Percentiles rank a stretch among this genome's conserved stretches.
phyloP scores from a whole-genome alignment of 2,113 vertebrate genomes.

The Cyphotilapia sp. region DNA sequence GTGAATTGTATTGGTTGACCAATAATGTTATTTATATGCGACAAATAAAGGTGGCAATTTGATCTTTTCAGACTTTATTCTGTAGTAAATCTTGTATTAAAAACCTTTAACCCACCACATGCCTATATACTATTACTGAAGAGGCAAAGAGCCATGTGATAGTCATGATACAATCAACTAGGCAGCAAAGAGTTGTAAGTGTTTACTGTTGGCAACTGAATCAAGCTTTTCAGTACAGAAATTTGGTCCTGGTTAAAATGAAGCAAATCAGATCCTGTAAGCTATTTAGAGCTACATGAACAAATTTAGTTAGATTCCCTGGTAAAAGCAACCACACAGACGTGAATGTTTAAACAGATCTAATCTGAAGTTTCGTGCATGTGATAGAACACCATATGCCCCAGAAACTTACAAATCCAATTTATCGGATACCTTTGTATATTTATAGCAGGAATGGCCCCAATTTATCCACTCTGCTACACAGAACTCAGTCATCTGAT shows the following conservation, averaged over 20 bases:
- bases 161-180: background rate
- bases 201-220: background rate
- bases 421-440: background rate
- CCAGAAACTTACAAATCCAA: background rate
- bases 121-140: background rate
- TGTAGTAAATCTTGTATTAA: background rate
- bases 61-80: background rate
- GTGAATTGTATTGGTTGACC: background rate
- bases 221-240: background rate
- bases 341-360: background rate
- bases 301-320: background rate
- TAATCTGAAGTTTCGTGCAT: background rate
- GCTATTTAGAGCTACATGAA: background rate
- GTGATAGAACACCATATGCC: background rate
- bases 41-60: background rate
- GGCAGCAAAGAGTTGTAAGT: background rate
- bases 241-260: background rate
- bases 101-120: background rate
- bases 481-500: background rate
- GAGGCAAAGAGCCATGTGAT: background rate
- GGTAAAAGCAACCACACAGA: background rate
- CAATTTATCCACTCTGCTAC: background rate
- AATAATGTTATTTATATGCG: accelerated
- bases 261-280: background rate
- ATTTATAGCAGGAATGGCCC: background rate